Base-by-base conservation (phyloP, 1,140 invertebrate species). In the Holotrichia oblita region DNA sequence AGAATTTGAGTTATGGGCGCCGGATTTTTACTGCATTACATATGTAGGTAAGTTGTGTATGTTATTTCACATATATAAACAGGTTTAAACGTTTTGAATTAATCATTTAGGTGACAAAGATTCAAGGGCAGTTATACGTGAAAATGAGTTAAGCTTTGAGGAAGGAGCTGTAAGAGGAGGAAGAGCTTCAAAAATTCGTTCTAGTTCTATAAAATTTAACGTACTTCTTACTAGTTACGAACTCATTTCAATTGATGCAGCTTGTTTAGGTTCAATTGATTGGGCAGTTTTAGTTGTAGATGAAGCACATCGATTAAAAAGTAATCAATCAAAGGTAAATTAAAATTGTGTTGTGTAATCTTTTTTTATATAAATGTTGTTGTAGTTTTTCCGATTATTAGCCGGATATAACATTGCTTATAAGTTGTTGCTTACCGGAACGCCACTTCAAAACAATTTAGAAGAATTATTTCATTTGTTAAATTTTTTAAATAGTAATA, bases 1-100 rank as follows among this genome's bases (percentile, higher is more conserved):
- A 89, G 99, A 99, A 88, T 99, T 99, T 87, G 98, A 99, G 88
- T 93, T 97, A 20, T 99, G 99, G 99, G 98, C 98, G n/a, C 99
- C 99, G 2, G 98, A 99, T 86, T 97, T 99, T 83, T 99, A 99
- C 85, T 97, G 97, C 79, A 98, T 99, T 24, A 99, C 99, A 0
- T 99, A 99, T 87, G 96, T 99, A 9, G 98, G 96, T 82, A 77
- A 83, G 87, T 87, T 48, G 12, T 48, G n/a, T 48, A 48, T 3
- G n/a, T 17, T 42, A 27, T 78, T 74, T 77, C 55, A 4, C 12
- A 10, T 48, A 12, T 3, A 40, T 22, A 48, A 77, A 76, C 22
- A 69, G n/a, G n/a, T n/a, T 64, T 59, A 59, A 40, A 8, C 24
- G 0, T 22, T 40, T n/a, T 73, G 4, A 41, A 75, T 79, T 55